Evolutionary conservation across 2,113 vertebrate species (phyloP).

Genomic region (Oncorhynchus clarkii): DNA sequence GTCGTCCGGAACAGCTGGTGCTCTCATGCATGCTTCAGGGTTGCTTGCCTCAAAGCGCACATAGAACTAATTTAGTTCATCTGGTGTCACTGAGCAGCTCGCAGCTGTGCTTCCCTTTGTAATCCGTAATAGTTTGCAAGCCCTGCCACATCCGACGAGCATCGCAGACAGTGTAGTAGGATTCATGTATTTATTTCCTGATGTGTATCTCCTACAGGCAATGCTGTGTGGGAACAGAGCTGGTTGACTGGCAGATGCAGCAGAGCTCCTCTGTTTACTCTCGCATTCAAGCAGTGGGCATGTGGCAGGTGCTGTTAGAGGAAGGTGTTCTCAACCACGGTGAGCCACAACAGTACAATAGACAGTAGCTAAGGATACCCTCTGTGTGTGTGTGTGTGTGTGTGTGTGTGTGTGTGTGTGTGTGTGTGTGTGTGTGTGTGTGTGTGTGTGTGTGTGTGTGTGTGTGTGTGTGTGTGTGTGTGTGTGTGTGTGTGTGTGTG

Average conservation of each 20-base stretch:
- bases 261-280: constrained; percentile 91
- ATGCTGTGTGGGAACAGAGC: constrained; percentile 94
- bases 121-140: too few species aligned
- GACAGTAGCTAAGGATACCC: neutral
- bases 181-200: constrained; percentile 3
- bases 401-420: neutral
- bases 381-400: neutral
- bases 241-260: constrained; percentile 97
- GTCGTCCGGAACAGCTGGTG: too few species aligned
- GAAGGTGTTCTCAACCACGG: constrained; percentile 94
- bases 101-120: too few species aligned
- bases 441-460: neutral
- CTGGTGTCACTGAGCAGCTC: too few species aligned
- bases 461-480: neutral
- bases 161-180: too few species aligned
- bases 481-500: neutral
- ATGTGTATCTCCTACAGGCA: constrained; percentile 71
- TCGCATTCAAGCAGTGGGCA: constrained; percentile 91
- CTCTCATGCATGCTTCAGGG: too few species aligned
- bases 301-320: constrained; percentile 98
- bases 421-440: neutral
- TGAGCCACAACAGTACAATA: constrained; percentile 60
- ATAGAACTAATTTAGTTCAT: too few species aligned
- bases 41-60: too few species aligned
- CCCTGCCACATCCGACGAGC: too few species aligned